These are phyloP conservation scores for Leucania comma DNA, from an alignment of 2,888 invertebrate species.

Conservation along the genomic window DNA sequence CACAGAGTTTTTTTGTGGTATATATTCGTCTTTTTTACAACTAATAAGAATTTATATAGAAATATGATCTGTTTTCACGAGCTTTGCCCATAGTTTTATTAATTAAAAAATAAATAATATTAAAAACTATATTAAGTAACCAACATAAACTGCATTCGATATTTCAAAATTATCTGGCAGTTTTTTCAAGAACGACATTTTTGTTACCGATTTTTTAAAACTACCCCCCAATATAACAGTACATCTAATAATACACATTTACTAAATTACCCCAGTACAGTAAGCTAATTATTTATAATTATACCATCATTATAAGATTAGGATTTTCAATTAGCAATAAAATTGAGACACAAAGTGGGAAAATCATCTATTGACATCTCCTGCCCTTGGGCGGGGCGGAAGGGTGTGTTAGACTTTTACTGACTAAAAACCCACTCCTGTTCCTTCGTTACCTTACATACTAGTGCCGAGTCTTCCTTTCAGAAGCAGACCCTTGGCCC, in stretches of 20 bases:
- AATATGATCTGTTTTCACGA: neutral
- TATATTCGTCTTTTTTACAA: neutral
- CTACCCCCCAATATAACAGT: neutral
- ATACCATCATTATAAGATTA: neutral
- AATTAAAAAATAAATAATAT: neutral
- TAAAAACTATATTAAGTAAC: neutral
- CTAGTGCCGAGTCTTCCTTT: no score
- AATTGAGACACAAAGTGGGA: no score
- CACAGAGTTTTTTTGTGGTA: neutral
- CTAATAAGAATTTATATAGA: neutral
- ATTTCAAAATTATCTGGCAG: no score
- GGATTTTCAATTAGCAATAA: no score
- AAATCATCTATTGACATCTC: no score
- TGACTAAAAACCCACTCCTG: no score
- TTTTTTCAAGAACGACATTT: neutral
- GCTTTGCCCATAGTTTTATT: neutral
- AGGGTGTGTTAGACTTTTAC: no score
- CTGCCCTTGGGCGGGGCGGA: no score
- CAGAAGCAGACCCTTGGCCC: no score
- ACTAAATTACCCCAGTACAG: neutral
- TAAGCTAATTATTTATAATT: neutral
- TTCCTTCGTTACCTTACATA: no score
- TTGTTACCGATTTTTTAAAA: neutral
- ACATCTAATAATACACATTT: conserved; percentile 5
- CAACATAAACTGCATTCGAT: no score